phyloP scores from a whole-genome alignment of 1,140 invertebrate species.

The Drosophila melanogaster region Release_6_plus_ISO1_MT NT_033777.3:19008001-19008500 shows the following conservation, averaged over 20 bases:
- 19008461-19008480: neutral
- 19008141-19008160: constrained; percentile 6
- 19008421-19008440: no score
- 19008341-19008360: neutral
- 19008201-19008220: constrained; percentile 50
- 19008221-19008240: constrained; percentile 53
- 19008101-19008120: constrained; percentile 28
- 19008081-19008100: constrained; percentile 54
- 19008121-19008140: constrained; percentile 18
- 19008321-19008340: constrained; percentile 6
- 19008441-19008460: neutral
- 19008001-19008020: constrained; percentile 68
- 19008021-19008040: constrained; percentile 21
- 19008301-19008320: constrained; percentile 26
- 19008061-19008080: constrained; percentile 26
- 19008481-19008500: constrained; percentile 82
- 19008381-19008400: neutral
- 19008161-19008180: constrained; percentile 4
- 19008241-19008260: constrained; percentile 48
- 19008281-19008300: constrained; percentile 29
- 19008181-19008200: constrained; percentile 28
- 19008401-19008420: neutral
- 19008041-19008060: constrained; percentile 61
- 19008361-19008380: neutral
- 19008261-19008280: constrained; percentile 24